These are phyloP conservation scores for Drosophila bocqueti DNA, from an alignment of 1,140 invertebrate genomes.

Conservation along the genomic window DNA sequence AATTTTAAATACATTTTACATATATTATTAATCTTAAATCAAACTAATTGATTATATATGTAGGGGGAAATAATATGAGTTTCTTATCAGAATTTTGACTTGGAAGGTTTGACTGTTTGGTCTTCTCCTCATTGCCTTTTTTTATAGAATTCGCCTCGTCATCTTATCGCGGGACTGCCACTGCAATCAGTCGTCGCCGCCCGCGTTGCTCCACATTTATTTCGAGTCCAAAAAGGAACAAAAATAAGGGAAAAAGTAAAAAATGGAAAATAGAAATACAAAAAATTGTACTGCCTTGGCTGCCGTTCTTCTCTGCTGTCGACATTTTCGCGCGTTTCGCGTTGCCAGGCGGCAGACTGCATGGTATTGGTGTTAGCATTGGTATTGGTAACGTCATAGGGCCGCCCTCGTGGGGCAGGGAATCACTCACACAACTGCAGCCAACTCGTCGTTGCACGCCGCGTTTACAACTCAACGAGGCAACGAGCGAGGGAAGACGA, in stretches of 20 bases:
- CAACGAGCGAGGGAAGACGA: slow-evolving; percentile 32
- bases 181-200: slow-evolving; percentile 62
- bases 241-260: slow-evolving; percentile 18
- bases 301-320: slow-evolving; percentile 39
- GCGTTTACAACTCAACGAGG: slow-evolving; percentile 55
- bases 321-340: slow-evolving; percentile 59
- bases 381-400: slow-evolving; percentile 7
- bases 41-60: neutral
- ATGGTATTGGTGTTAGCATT: slow-evolving; percentile 32
- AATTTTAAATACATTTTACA: too few species aligned
- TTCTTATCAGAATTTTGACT: neutral
- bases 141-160: slow-evolving; percentile 55
- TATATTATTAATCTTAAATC: too few species aligned
- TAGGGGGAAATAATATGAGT: neutral
- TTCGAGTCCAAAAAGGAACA: slow-evolving; percentile 12
- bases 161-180: slow-evolving; percentile 66
- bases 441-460: slow-evolving; percentile 29
- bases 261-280: slow-evolving; percentile 3
- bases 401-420: slow-evolving; percentile 32
- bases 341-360: slow-evolving; percentile 64
- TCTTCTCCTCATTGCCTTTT: slow-evolving; percentile 23
- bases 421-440: slow-evolving; percentile 22
- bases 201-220: slow-evolving; percentile 50
- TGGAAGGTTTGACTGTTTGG: slow-evolving; percentile 16
- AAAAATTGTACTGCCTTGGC: slow-evolving; percentile 22